Conservation (phyloP, 2,888 invertebrate species). For the Lithodes maja region DNA sequence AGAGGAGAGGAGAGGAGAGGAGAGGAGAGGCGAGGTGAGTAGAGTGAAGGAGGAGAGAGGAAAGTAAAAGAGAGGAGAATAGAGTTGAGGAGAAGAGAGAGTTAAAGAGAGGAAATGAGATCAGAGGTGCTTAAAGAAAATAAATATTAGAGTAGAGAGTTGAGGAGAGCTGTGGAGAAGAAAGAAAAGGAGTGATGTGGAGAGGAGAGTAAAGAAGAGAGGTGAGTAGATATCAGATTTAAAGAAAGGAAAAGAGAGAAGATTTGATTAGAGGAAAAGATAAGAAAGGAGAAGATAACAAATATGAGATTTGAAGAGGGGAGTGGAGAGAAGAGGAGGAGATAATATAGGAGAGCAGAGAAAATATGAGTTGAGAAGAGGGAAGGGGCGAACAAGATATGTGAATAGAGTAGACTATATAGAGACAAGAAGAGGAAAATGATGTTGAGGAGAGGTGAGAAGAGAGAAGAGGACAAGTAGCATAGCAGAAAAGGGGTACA, state of each 20-base stretch:
- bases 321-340: background rate
- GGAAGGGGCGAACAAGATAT: background rate
- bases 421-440: background rate
- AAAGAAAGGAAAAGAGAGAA: background rate
- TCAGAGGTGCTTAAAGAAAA: background rate
- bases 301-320: background rate
- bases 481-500: background rate
- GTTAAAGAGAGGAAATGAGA: background rate
- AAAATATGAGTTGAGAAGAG: background rate
- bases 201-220: background rate
- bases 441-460: background rate
- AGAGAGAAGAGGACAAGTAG: background rate
- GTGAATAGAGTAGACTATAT: background rate
- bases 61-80: background rate
- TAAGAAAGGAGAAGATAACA: background rate
- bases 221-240: background rate
- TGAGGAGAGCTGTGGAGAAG: background rate
- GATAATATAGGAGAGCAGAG: background rate
- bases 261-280: background rate
- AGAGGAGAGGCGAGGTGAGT: background rate
- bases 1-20: background rate
- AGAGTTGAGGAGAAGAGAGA: background rate
- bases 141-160: too few species aligned
- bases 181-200: background rate
- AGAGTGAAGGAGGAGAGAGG: background rate